A percentile compares a stretch with the other conserved stretches of the same genome.
phyloP scores from a whole-genome alignment of 2,888 invertebrate species.

The Philonicus albiceps region DNA sequence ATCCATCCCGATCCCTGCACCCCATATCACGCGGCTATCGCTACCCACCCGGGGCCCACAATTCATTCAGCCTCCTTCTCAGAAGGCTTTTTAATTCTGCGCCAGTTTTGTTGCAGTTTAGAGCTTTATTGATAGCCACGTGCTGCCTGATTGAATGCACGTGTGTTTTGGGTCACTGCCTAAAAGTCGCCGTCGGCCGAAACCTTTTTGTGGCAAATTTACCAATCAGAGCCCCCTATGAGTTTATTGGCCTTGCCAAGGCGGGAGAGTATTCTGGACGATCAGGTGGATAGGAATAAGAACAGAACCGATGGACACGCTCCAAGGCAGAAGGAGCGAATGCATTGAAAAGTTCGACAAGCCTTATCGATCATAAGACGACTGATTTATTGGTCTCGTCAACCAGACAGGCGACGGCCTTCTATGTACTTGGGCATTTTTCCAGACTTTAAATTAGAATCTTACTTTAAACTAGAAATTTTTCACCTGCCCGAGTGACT shows the following conservation, averaged over 20 bases:
- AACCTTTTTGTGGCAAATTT: conserved; percentile 10
- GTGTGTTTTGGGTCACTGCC: conserved; percentile 62
- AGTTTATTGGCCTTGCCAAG: conserved; percentile 7
- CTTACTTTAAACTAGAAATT: neutral
- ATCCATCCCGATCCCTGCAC: neutral
- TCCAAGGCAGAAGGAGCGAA: neutral
- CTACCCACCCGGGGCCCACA: conserved; percentile 40
- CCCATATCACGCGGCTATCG: conserved; percentile 22
- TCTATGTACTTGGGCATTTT: neutral
- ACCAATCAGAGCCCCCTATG: neutral
- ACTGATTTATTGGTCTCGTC: neutral
- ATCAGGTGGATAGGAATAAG: neutral
- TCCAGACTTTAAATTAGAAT: neutral
- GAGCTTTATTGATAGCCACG: conserved; percentile 43
- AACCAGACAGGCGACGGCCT: neutral
- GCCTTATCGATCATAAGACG: neutral
- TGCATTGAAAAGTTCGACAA: neutral
- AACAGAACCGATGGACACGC: neutral
- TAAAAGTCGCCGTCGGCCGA: neutral
- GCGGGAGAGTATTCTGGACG: neutral
- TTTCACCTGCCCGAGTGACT: neutral
- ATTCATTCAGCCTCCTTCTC: conserved; percentile 37
- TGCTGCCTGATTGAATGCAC: conserved; percentile 59
- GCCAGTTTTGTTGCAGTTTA: conserved; percentile 47
- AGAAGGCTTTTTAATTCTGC: conserved; percentile 43